phyloP scores from a whole-genome alignment of 1,140 invertebrate species.

The Hetaerina americana region DNA sequence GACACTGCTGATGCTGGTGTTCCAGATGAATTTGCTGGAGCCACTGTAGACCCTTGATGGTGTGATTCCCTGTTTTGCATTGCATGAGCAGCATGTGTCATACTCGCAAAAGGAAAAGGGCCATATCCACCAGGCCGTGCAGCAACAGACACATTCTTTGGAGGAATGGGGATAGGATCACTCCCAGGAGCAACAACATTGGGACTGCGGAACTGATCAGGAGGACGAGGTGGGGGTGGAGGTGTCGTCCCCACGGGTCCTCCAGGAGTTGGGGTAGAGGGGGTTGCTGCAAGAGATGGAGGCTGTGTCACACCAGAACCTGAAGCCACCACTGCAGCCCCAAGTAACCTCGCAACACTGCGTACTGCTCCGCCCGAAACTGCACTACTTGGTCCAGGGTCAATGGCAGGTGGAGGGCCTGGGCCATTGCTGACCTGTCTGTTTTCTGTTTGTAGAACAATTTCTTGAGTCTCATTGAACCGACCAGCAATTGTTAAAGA shows the following conservation, averaged over 20 bases:
- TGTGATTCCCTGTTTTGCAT: slow-evolving; percentile 16
- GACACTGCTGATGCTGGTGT: not conserved
- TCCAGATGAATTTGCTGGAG: not conserved
- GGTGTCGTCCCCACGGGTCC: slow-evolving; percentile 5
- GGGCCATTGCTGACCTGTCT: slow-evolving; percentile 26
- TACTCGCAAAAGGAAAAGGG: slow-evolving; percentile 74
- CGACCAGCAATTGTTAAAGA: slow-evolving; percentile 70
- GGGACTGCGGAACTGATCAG: slow-evolving; percentile 22
- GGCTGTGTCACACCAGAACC: not conserved
- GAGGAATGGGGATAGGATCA: slow-evolving; percentile 25
- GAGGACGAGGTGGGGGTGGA: slow-evolving; percentile 3
- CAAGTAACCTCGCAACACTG: not conserved
- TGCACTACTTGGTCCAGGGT: slow-evolving; percentile 30
- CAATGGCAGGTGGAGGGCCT: slow-evolving; percentile 22
- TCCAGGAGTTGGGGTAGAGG: slow-evolving; percentile 2
- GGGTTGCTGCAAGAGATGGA: not conserved
- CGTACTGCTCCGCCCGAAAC: not conserved
- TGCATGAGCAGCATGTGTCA: slow-evolving; percentile 61
- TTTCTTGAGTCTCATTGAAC: slow-evolving; percentile 58
- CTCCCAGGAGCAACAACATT: slow-evolving; percentile 28
- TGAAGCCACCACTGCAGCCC: not conserved
- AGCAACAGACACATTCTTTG: slow-evolving; percentile 17
- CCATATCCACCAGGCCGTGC: slow-evolving; percentile 32
- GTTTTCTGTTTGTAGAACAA: slow-evolving; percentile 49
- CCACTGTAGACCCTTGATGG: slow-evolving; percentile 10